phyloP scores from a whole-genome alignment of 2,113 vertebrate genomes.

The Microtus richardsoni region DNA sequence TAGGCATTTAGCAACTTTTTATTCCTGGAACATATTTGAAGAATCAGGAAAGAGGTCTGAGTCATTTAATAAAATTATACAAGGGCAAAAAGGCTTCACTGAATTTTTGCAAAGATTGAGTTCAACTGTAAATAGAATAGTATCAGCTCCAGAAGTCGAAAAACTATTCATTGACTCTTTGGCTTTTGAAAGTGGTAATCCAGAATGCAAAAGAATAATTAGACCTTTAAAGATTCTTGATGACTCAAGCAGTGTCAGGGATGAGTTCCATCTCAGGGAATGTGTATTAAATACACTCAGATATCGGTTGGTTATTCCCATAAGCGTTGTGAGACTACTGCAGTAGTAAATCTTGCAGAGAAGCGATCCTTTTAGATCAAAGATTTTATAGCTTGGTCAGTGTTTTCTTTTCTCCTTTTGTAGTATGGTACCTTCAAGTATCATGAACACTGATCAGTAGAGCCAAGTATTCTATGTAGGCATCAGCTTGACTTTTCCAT shows the following conservation, averaged over 20 bases:
- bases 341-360: background rate
- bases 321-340: background rate
- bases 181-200: too few species aligned
- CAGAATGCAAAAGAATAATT: too few species aligned
- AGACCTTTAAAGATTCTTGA: background rate
- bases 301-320: background rate
- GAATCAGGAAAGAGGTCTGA: too few species aligned
- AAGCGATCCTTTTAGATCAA: background rate
- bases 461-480: background rate
- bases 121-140: too few species aligned
- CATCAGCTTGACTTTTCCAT: background rate
- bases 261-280: background rate
- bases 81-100: too few species aligned
- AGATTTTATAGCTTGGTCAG: background rate
- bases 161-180: too few species aligned
- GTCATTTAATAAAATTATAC: too few species aligned
- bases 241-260: background rate
- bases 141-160: too few species aligned
- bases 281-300: background rate
- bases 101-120: too few species aligned
- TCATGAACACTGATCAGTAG: background rate
- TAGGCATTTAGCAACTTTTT: too few species aligned
- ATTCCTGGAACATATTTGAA: too few species aligned
- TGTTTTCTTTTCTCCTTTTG: background rate
- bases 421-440: background rate